Conservation (phyloP, 2,888 invertebrate species). For the Ophraella communa region DNA sequence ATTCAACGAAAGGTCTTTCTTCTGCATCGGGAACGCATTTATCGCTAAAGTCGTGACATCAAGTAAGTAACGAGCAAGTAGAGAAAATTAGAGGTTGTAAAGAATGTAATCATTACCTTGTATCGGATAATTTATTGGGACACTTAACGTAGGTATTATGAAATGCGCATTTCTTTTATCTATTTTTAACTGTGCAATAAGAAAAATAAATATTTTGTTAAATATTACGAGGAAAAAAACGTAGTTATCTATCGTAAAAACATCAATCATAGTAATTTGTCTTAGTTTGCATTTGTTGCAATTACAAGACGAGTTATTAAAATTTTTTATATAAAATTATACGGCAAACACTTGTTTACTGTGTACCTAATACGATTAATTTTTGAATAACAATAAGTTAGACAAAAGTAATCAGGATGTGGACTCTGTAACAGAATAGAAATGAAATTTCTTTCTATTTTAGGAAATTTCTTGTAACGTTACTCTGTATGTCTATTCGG, state of each 20-base stretch:
- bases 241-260: neutral
- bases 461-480: no score
- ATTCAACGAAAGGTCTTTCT: slow-evolving; percentile 20
- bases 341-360: no score
- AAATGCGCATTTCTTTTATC: neutral
- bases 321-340: no score
- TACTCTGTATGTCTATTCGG: no score
- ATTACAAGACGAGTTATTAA: no score
- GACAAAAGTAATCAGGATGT: no score
- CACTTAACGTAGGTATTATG: slow-evolving; percentile 1
- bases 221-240: neutral
- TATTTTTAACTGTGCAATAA: neutral
- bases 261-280: no score
- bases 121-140: neutral
- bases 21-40: neutral
- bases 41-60: slow-evolving; percentile 15
- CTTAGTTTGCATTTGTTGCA: no score
- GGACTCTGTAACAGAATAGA: no score
- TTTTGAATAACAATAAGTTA: no score
- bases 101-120: slow-evolving; percentile 3
- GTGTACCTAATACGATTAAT: no score
- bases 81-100: slow-evolving; percentile 17
- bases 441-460: no score
- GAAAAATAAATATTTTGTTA: neutral
- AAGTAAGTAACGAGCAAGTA: slow-evolving; percentile 6